phyloP scores from a whole-genome alignment of 1,140 invertebrate species.

The Drosophila jambulina region DNA sequence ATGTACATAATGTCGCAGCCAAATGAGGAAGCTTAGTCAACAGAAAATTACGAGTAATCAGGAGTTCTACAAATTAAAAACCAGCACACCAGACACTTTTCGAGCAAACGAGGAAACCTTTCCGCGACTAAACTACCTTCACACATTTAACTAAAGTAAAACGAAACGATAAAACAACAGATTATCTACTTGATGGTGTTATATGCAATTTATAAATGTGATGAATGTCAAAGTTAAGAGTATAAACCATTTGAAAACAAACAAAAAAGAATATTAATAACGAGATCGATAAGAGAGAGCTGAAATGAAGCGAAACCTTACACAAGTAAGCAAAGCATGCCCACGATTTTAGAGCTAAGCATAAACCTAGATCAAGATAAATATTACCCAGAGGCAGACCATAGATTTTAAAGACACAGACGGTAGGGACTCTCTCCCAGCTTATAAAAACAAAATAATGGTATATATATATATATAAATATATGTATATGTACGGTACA shows the following conservation, averaged over 20 bases:
- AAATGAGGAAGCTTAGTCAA: slow-evolving; percentile 49
- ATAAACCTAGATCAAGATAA: slow-evolving; percentile 35
- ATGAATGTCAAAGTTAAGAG: slow-evolving; percentile 82
- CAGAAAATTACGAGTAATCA: slow-evolving; percentile 31
- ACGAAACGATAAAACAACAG: slow-evolving; percentile 31
- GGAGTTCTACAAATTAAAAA: slow-evolving; percentile 43
- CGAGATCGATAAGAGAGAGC: slow-evolving; percentile 62
- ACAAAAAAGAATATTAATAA: slow-evolving; percentile 15
- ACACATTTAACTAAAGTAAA: slow-evolving; percentile 67
- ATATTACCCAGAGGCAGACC: slow-evolving; percentile 48
- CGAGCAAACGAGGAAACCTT: slow-evolving; percentile 76
- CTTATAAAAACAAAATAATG: slow-evolving; percentile 57
- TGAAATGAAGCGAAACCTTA: slow-evolving; percentile 72
- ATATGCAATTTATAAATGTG: slow-evolving; percentile 84
- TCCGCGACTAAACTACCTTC: slow-evolving; percentile 80
- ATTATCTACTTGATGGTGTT: slow-evolving; percentile 81
- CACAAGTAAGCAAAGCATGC: slow-evolving; percentile 80
- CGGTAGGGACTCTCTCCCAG: slow-evolving; percentile 35
- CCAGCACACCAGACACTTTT: slow-evolving; percentile 72
- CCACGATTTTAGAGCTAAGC: slow-evolving; percentile 82
- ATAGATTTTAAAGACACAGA: slow-evolving; percentile 69
- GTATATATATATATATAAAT: slow-evolving; percentile 43
- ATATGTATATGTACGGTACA: slow-evolving; percentile 72
- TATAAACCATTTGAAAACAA: slow-evolving; percentile 51
- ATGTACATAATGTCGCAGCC: slow-evolving; percentile 64